These are phyloP conservation scores for Lochmaea crataegi DNA, from an alignment of 2,888 invertebrate genomes.

Conservation along the genomic window DNA sequence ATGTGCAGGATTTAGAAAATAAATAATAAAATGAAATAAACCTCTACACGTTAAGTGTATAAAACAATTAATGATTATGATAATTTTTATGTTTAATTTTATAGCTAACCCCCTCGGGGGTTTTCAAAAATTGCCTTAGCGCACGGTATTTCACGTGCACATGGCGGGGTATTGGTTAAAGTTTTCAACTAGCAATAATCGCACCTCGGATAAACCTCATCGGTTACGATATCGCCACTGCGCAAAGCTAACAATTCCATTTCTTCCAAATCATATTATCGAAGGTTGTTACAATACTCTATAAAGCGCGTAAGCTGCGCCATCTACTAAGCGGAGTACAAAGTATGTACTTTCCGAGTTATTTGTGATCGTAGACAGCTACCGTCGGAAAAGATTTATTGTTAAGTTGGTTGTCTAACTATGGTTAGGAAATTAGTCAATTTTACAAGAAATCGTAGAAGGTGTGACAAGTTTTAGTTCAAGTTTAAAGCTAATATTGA, in stretches of 20 bases:
- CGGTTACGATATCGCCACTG: slow-evolving; percentile 94
- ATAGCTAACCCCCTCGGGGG: slow-evolving; percentile 53
- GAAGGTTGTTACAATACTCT: not conserved
- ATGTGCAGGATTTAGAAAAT: too few relatives aligned
- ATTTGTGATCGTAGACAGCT: not conserved
- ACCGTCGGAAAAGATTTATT: too few relatives aligned
- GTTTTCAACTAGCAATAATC: slow-evolving; percentile 70
- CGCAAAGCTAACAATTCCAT: slow-evolving; percentile 77
- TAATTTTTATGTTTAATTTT: slow-evolving; percentile 34
- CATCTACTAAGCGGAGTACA: not conserved
- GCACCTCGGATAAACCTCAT: slow-evolving; percentile 91
- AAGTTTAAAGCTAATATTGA: too few relatives aligned
- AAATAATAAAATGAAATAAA: too few relatives aligned
- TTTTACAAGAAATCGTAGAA: too few relatives aligned
- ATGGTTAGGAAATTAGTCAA: too few relatives aligned
- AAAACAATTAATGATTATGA: too few relatives aligned
- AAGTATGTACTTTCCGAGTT: not conserved
- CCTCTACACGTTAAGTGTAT: too few relatives aligned
- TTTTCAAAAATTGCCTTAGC: slow-evolving; percentile 69
- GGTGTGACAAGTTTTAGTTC: too few relatives aligned
- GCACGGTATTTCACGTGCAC: slow-evolving; percentile 67
- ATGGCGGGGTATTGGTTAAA: slow-evolving; percentile 71
- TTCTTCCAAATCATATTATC: slow-evolving; percentile 21
- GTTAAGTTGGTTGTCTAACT: too few relatives aligned
- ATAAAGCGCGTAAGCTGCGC: not conserved